Evolutionary conservation across 2,113 vertebrate species (phyloP).

Genomic region (Burhinus oedicnemus): DNA sequence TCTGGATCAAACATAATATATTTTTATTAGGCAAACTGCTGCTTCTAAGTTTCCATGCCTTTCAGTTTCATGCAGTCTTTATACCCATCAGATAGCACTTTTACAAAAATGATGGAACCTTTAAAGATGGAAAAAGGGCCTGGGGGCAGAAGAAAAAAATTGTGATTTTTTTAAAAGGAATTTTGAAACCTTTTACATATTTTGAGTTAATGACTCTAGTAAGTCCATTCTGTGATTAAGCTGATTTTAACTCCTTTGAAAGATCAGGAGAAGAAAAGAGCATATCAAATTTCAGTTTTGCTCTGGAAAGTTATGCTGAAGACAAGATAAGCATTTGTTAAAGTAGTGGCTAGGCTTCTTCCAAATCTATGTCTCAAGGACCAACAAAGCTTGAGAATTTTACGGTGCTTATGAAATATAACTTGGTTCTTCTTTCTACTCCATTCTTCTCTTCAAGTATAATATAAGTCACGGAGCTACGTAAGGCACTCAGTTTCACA

Average conservation of each 20-base stretch:
- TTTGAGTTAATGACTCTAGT: neutral
- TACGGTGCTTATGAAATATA: neutral
- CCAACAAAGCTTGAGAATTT: neutral
- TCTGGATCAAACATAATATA: neutral
- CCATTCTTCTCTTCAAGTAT: neutral
- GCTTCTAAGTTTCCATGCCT: neutral
- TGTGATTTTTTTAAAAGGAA: neutral
- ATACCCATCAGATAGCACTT: neutral
- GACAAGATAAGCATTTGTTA: neutral
- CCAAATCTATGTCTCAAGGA: neutral
- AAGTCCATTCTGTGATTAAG: neutral
- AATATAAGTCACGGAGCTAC: neutral
- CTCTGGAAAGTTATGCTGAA: neutral
- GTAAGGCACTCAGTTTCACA: neutral
- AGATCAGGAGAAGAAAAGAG: neutral
- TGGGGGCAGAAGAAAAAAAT: neutral
- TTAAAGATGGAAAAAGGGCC: neutral
- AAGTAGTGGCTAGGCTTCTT: neutral
- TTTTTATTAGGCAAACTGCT: neutral
- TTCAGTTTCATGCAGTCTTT: neutral
- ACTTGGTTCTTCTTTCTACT: neutral
- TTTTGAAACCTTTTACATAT: neutral
- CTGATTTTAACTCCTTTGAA: neutral
- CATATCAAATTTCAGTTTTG: neutral
- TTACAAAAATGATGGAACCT: fast-evolving